Base-by-base conservation (phyloP, 1,140 invertebrate species). In the Drosophila azteca region DNA sequence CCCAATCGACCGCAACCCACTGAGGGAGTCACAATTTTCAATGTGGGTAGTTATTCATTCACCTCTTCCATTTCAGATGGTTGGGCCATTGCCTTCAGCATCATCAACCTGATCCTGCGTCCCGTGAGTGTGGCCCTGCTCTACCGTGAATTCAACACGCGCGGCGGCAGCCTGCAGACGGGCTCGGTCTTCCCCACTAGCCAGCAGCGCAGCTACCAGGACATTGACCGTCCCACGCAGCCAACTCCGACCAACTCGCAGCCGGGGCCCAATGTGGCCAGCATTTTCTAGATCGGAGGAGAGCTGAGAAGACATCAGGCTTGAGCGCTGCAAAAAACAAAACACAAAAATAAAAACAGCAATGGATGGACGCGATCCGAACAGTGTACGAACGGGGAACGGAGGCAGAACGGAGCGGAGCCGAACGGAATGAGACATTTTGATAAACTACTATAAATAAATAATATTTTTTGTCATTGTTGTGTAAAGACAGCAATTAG, bases 121-220 rank as follows among this genome's bases (percentile, higher is more conserved):
- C 91, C 91, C 0, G 67, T 92, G 39, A 91, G 84, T 60, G 79
- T 91, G 20, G 65, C 89, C 11, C 46, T 92, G 43, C 75, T 92
- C 20, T 91, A 91, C 35, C 76, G 90, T 2, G 91, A 92, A 55
- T 91, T 91, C 50, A 90, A 79, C 35, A 68, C 90, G 6, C 84
- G 91, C 11, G 90, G 90, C 17, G 91, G 91, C 11, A 87, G 67
- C 31, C 46, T 91, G 13, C 79, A 83, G 53, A 77, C 75, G 15
- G 90, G 81, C 0, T 88, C 88, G 6, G 88, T 91, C 1, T 91
- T 91, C 46, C 90, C 91, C 8, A 85, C 88, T 11, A 91, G 64
- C 26, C 84, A 90, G 63, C 91, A 91, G 75, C 65, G 91, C 6
- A 91, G 84, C 71, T 92, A 92, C 51, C 90, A 92, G 77, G 91